phyloP scores from a whole-genome alignment of 2,113 vertebrate species.

The Gambusia holbrooki region DNA sequence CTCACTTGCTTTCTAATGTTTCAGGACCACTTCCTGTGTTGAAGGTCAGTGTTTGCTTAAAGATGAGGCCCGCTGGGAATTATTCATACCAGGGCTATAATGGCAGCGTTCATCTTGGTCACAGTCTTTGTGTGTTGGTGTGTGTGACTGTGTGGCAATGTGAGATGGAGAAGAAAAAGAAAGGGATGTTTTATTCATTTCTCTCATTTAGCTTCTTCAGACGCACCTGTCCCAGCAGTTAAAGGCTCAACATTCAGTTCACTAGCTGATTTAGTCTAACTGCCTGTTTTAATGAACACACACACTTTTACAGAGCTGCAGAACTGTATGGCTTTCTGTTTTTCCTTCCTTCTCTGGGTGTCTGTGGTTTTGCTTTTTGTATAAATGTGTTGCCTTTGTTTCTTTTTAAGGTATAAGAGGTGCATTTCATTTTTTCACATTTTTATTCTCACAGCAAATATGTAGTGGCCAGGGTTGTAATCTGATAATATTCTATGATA shows the following conservation, averaged over 20 bases:
- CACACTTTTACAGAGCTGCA: constrained; percentile 7
- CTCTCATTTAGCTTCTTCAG: constrained; percentile 96
- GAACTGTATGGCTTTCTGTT: not conserved
- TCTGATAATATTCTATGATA: not conserved
- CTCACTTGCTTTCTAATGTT: constrained; percentile 40
- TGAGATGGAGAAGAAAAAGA: constrained; percentile 42
- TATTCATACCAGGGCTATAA: constrained; percentile 99
- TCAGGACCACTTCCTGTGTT: constrained; percentile 77
- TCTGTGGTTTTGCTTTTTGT: not conserved
- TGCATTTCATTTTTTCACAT: constrained; percentile 16
- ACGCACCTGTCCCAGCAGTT: constrained; percentile 98
- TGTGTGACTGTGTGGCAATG: constrained; percentile 21
- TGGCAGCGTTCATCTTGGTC: constrained; percentile 87
- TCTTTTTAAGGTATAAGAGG: constrained; percentile 7
- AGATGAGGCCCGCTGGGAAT: constrained; percentile 90
- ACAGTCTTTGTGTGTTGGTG: constrained; percentile 31
- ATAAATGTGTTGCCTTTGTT: not conserved
- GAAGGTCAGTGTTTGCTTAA: constrained; percentile 93
- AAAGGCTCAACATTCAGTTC: constrained; percentile 94
- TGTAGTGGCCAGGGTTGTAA: not conserved
- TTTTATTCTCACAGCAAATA: constrained; percentile 12
- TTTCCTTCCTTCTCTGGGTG: too few species aligned
- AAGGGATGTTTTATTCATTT: constrained; percentile 99
- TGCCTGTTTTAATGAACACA: constrained; percentile 67
- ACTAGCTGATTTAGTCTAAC: constrained; percentile 96